Percentiles rank a stretch among this genome's conserved stretches.
phyloP scores from a whole-genome alignment of 2,888 invertebrate genomes.

The Ochlodes sylvanus region DNA sequence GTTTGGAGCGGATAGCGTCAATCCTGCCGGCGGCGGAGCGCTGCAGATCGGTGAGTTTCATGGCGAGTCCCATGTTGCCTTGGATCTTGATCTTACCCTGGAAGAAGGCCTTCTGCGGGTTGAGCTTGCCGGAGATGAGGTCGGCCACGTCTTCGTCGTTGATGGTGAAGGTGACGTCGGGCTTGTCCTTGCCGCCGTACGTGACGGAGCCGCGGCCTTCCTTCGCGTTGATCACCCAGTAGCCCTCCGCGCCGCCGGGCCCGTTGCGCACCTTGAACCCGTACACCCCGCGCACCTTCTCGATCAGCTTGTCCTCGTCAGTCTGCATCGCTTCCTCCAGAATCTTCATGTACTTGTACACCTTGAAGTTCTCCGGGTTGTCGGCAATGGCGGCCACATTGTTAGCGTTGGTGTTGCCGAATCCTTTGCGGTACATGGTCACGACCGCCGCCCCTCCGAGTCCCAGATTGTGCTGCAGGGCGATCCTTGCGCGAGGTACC shows the following conservation, averaged over 20 bases:
- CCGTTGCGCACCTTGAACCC: slow-evolving; percentile 95
- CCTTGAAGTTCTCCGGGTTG: slow-evolving; percentile 89
- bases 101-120: slow-evolving; percentile 98
- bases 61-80: slow-evolving; percentile 98
- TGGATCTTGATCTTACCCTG: slow-evolving; percentile 98
- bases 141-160: slow-evolving; percentile 95
- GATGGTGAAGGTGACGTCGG: slow-evolving; percentile 95
- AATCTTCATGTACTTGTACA: slow-evolving; percentile 91
- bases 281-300: slow-evolving; percentile 94
- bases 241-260: slow-evolving; percentile 91
- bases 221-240: slow-evolving; percentile 97
- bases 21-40: slow-evolving; percentile 90
- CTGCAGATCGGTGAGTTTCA: slow-evolving; percentile 95
- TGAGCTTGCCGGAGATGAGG: slow-evolving; percentile 95
- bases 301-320: slow-evolving; percentile 92
- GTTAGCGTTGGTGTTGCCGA: slow-evolving; percentile 81
- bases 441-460: slow-evolving; percentile 98
- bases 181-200: slow-evolving; percentile 92
- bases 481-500: slow-evolving; percentile 92
- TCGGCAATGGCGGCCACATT: slow-evolving; percentile 72
- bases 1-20: slow-evolving; percentile 89
- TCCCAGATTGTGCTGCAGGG: slow-evolving; percentile 98
- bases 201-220: slow-evolving; percentile 94
- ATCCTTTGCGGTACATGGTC: slow-evolving; percentile 95
- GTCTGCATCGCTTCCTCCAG: slow-evolving; percentile 92